Conservation (phyloP, 1,140 invertebrate genomes). For the Littorina saxatilis region DNA sequence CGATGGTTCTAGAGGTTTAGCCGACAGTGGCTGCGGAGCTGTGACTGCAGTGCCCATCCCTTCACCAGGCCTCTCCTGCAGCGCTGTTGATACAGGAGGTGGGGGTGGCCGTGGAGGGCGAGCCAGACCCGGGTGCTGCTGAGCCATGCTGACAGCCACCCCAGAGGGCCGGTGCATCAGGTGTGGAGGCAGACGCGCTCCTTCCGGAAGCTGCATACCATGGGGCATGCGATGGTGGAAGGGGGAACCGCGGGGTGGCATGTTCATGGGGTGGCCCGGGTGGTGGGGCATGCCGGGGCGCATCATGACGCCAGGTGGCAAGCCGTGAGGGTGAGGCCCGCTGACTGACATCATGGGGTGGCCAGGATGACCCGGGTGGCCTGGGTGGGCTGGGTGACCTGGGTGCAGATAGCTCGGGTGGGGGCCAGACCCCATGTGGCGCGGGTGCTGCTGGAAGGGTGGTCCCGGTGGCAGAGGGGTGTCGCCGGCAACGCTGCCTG, state of each 20-base stretch:
- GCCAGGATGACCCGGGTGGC: not conserved
- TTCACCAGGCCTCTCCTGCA: not conserved
- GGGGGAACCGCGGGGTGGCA: constrained; percentile 17
- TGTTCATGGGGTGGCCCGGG: not conserved
- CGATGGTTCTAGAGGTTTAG: not conserved
- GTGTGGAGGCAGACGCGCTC: constrained; percentile 37
- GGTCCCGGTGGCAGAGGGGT: not conserved
- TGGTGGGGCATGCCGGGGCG: constrained; percentile 33
- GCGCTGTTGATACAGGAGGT: constrained; percentile 22
- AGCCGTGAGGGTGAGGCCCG: constrained; percentile 24
- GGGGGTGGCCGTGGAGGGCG: not conserved
- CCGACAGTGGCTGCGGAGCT: not conserved
- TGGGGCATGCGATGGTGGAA: constrained; percentile 21
- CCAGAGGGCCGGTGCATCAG: constrained; percentile 21
- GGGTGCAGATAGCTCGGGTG: constrained; percentile 1
- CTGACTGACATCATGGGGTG: constrained; percentile 27
- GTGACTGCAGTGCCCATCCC: constrained; percentile 4
- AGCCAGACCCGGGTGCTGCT: not conserved
- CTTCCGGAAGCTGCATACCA: constrained; percentile 41
- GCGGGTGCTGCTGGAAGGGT: not conserved
- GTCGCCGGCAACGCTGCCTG: not conserved
- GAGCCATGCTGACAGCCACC: constrained; percentile 15
- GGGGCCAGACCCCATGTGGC: not conserved
- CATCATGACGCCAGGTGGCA: constrained; percentile 31
- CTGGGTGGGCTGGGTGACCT: not conserved